phyloP scores from a whole-genome alignment of 2,888 invertebrate species.

The Lacanobia oleracea region DNA sequence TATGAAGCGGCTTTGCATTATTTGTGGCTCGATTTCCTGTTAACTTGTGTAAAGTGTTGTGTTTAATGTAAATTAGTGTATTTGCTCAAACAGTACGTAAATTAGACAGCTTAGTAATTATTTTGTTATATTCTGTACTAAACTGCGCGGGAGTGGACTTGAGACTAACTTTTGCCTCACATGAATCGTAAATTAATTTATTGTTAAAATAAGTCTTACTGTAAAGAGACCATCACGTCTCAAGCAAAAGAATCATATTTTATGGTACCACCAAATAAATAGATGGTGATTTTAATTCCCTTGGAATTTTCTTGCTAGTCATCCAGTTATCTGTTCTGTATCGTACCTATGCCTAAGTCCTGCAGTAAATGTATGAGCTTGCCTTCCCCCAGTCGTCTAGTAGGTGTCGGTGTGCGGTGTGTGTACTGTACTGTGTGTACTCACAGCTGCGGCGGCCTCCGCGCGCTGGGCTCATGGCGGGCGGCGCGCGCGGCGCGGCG shows the following conservation, averaged over 20 bases:
- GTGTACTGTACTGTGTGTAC: constrained; percentile 35
- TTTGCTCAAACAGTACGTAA: not conserved
- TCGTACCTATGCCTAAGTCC: not conserved
- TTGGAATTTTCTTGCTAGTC: too few species aligned
- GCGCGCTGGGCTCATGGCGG: constrained; percentile 88
- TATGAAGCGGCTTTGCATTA: constrained; percentile 82
- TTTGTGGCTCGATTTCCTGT: constrained; percentile 78
- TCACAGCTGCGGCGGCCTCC: constrained; percentile 82
- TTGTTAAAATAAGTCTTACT: not conserved
- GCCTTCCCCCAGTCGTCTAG: not conserved
- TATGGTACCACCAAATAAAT: too few species aligned
- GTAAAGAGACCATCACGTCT: too few species aligned
- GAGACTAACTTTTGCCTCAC: not conserved
- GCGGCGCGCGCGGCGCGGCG: constrained; percentile 82
- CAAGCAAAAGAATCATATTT: too few species aligned
- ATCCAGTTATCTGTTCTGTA: too few species aligned
- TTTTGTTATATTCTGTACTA: not conserved
- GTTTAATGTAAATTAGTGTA: constrained; percentile 28
- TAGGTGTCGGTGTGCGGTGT: not conserved
- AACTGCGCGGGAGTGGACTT: not conserved
- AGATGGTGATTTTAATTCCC: too few species aligned
- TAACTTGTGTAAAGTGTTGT: constrained; percentile 35
- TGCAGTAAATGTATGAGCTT: too few species aligned
- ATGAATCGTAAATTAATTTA: not conserved
- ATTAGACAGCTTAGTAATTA: not conserved